Percentiles rank a stretch among this genome's conserved stretches.
phyloP scores from a whole-genome alignment of 2,888 invertebrate species.

The Microplitis deprimator region DNA sequence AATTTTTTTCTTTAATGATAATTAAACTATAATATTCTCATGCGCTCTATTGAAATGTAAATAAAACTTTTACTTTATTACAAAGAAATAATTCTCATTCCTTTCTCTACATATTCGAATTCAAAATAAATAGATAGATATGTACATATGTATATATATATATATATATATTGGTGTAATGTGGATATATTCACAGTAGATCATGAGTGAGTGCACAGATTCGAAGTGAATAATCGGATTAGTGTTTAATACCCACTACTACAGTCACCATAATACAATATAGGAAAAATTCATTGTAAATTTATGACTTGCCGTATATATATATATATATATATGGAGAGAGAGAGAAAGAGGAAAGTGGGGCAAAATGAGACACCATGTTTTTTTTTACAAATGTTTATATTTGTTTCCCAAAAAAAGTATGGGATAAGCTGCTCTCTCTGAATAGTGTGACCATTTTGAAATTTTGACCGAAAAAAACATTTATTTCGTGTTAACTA shows the following conservation, averaged over 20 bases:
- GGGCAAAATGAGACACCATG: too few relatives aligned
- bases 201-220: conserved; percentile 54
- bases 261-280: conserved; percentile 37
- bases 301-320: conserved; percentile 23
- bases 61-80: conserved; percentile 9
- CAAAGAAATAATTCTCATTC: conserved; percentile 11
- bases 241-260: conserved; percentile 56
- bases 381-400: too few relatives aligned
- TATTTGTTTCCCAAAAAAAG: too few relatives aligned
- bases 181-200: conserved; percentile 30
- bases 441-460: too few relatives aligned
- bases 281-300: conserved; percentile 47
- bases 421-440: too few relatives aligned
- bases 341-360: background rate
- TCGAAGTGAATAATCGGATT: conserved; percentile 62
- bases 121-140: background rate
- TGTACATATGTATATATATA: background rate
- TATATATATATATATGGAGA: too few relatives aligned
- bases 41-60: background rate
- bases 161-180: background rate
- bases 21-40: background rate
- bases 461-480: too few relatives aligned
- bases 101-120: conserved; percentile 17
- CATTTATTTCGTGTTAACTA: too few relatives aligned
- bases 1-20: background rate